Base-by-base conservation (phyloP, 2,797 vertebrate genomes). In the Hippoglossus hippoglossus region DNA sequence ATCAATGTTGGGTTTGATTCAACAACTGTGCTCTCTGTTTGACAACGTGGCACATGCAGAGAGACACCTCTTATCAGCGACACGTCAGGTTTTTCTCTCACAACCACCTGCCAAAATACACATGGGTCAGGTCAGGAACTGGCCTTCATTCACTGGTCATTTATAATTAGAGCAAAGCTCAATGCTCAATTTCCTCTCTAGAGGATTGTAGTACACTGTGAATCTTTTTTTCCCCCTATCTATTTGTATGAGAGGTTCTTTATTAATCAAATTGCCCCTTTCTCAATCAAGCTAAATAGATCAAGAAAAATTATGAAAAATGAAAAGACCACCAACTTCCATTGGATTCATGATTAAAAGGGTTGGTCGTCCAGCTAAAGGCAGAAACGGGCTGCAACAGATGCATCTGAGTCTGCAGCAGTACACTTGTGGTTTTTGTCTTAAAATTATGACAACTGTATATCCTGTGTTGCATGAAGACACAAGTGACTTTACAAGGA, bases 11-110 rank as follows among this genome's bases (percentile, higher is more conserved):
- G 52, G 68, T 18, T 63, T 41, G 26, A 31, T 49, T 54, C 22
- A 18, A 36, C 52, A 34, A 18, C 21, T 9, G 10, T 19, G 51
- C 61, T 77, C 26, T 71, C 34, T 68, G 50, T 88, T 47, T 82
- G 90, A 78, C 90, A 93, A 94, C 94, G 94, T 95, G 94, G 94
- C 94, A 81, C 80, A 88, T 52, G 70, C 79, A 88, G 63, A 67
- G 62, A 75, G 54, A 53, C 56, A 58, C 62, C 73, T 80, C 92
- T 95, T 94, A 95, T 94, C 93, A 89, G 77, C 79, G 79, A 87
- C 84, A 87, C 79, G 86, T 88, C 87, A 87, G 86, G 67, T 71
- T 87, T 86, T 80, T 74, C 73, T 85, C 84, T 81, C 58, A 75
- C 74, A 67, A 36, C 56, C 90, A 88, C 79, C 89, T 91, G 92